Base-by-base conservation (phyloP, 2,113 vertebrate genomes). In the Periophthalmus modestus region DNA sequence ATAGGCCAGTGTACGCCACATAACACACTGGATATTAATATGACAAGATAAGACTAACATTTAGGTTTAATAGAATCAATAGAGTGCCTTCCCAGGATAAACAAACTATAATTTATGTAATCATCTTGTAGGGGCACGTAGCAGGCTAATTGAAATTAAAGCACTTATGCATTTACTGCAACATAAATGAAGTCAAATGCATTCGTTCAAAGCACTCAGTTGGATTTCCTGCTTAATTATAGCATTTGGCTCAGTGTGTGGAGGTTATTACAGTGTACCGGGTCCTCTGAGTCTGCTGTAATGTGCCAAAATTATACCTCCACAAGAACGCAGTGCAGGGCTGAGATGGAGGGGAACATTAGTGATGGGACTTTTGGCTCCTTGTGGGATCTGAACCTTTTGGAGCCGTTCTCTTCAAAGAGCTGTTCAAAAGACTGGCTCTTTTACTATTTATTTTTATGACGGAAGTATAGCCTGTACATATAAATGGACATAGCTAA, bases 91-190 rank as follows among this genome's bases (percentile, higher is more conserved):
- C 34, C 9, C 62, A 36, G 62, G 33, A 18, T 65, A 65, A 65
- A 65, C 34, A 65, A 65, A 65, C 62, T 65, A n/a, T 65, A 65
- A 65, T 65, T 39, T 65, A 67, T 46, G 65, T 67, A 67, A 47
- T 47, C 47, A 67, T 67, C 36, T 47, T 47, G 43, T 67, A 67
- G n/a, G 19, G 61, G 43, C 39, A 46, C 43, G 65, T 14, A 67
- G 14, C 65, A 13, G 43, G 65, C 43, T 47, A 67, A 67, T 47
- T 67, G 65, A 67, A 67, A 67, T 67, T 67, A 47, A 67, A 67
- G 43, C 65, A 47, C 39, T 67, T 67, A 46, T 67, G 65, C 43
- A 67, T 67, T 67, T 67, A 67, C 65, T 67, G 65, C 65, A 67
- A 48, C 65, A 67, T 67, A 67, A 67, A 67, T 67, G 21, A 19